Conservation (phyloP, 2,113 vertebrate species). For the Phodopus roborovskii region DNA sequence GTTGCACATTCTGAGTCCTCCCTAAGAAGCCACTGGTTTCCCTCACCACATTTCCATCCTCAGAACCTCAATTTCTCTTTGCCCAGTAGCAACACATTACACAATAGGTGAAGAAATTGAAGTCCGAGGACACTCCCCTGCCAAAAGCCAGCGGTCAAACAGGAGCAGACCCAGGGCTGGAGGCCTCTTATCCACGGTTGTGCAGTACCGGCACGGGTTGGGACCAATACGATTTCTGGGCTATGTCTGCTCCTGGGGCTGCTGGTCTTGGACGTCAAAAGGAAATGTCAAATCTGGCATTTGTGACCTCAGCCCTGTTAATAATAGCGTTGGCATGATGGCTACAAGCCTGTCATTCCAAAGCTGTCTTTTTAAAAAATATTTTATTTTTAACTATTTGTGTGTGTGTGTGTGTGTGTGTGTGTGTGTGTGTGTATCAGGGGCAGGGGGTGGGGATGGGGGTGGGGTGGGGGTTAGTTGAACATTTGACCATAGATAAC, state of each 20-base stretch:
- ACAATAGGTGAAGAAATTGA: neutral
- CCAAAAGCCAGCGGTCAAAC: neutral
- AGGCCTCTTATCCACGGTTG: neutral
- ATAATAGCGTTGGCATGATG: neutral
- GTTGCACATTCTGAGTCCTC: neutral
- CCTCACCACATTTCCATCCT: neutral
- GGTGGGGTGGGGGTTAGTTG: neutral
- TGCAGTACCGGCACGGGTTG: neutral
- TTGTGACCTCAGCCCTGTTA: neutral
- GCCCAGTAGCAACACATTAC: neutral
- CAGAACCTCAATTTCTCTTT: neutral
- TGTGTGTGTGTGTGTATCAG: no score
- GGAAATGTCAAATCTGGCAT: neutral
- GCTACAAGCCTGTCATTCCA: neutral
- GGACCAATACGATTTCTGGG: neutral
- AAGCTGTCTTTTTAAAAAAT: neutral
- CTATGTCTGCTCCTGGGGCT: neutral
- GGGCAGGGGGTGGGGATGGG: no score
- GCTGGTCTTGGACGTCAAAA: neutral
- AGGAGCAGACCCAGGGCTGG: neutral
- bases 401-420: neutral
- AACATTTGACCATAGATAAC: neutral
- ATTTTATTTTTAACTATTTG: neutral
- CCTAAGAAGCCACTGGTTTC: neutral
- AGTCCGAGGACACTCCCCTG: neutral